phyloP scores from a whole-genome alignment of 2,888 invertebrate genomes.

The Mesorhabditis spiculigera region DNA sequence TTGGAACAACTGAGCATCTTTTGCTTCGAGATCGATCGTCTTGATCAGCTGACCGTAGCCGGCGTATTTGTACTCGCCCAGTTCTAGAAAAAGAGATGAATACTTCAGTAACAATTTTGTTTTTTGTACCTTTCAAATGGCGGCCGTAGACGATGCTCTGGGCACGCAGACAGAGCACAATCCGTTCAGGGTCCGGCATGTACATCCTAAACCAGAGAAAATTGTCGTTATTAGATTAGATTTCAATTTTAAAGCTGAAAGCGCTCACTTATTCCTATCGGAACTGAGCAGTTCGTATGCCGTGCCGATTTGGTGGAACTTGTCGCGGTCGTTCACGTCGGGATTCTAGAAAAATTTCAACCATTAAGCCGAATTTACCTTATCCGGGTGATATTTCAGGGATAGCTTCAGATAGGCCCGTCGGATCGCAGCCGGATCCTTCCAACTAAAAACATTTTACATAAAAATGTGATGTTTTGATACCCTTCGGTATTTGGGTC shows the following conservation, averaged over 20 bases:
- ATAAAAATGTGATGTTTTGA: neutral
- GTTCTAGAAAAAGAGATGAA: constrained; percentile 65
- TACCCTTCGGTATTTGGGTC: constrained; percentile 51
- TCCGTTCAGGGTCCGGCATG: constrained; percentile 84
- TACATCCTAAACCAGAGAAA: constrained; percentile 9
- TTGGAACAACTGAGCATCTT: constrained; percentile 86
- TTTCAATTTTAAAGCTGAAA: no score
- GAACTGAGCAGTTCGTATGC: constrained; percentile 97
- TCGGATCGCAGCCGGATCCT: constrained; percentile 78
- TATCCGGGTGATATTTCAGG: constrained; percentile 96
- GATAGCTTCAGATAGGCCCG: constrained; percentile 94
- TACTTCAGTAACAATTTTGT: constrained; percentile 14
- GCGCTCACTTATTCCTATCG: constrained; percentile 60
- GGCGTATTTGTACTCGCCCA: constrained; percentile 95
- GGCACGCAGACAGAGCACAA: constrained; percentile 71
- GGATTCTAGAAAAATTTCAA: constrained; percentile 60
- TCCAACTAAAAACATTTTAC: constrained; percentile 58
- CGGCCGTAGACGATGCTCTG: constrained; percentile 64
- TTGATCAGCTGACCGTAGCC: constrained; percentile 95
- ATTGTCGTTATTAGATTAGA: constrained; percentile 60
- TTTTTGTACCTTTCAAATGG: constrained; percentile 70
- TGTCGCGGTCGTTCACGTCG: constrained; percentile 92
- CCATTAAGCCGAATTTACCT: constrained; percentile 60
- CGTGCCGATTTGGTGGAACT: constrained; percentile 91
- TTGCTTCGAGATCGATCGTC: constrained; percentile 87